Conservation (phyloP, 2,888 invertebrate species). For the Andrena haemorrhoa region DNA sequence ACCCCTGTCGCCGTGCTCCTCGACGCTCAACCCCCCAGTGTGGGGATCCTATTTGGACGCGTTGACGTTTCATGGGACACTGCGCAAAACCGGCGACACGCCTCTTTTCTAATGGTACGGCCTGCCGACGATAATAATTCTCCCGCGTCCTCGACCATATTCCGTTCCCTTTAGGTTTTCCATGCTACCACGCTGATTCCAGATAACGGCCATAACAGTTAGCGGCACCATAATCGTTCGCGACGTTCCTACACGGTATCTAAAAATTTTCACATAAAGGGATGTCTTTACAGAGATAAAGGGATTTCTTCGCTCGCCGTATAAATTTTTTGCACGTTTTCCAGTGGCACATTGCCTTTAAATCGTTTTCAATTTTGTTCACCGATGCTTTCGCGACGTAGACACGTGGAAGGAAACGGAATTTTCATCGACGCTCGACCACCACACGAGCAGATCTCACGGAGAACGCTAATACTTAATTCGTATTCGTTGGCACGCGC, state of each 20-base stretch:
- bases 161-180: conserved; percentile 31
- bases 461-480: conserved; percentile 65
- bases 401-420: neutral
- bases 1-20: conserved; percentile 25
- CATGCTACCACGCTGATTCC: conserved; percentile 3
- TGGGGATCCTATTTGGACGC: conserved; percentile 68
- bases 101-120: conserved; percentile 72
- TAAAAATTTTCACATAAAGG: too few species aligned
- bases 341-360: neutral
- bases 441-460: conserved; percentile 23
- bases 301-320: too few species aligned
- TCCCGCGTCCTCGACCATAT: conserved; percentile 54
- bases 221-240: neutral
- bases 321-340: too few species aligned
- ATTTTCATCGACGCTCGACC: conserved; percentile 4
- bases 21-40: conserved; percentile 30
- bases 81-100: conserved; percentile 77
- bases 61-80: conserved; percentile 80
- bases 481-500: conserved; percentile 78
- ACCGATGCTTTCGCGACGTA: neutral
- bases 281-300: too few species aligned
- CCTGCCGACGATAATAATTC: conserved; percentile 60
- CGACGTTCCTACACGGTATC: neutral
- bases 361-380: neutral
- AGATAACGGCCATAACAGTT: conserved; percentile 6